Evolutionary conservation across 2,113 vertebrate species (phyloP), one percentile per base, ranked within the genome.

Genomic region (Dermatemys mawii): DNA sequence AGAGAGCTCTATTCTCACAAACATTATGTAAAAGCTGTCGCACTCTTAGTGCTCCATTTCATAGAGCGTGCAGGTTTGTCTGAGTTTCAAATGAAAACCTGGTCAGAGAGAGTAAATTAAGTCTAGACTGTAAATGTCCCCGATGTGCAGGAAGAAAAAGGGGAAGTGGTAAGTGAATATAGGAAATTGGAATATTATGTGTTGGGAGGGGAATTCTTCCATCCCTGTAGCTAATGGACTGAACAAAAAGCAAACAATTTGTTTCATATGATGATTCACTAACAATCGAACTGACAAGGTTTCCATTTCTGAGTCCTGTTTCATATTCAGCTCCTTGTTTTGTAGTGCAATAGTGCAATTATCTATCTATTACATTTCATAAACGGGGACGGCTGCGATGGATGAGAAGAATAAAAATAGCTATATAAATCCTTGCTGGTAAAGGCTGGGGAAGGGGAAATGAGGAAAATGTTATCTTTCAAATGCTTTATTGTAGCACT

Each of bases 221-320:
- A 97, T 98, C 95, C 96, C 95, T 95, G 94, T 81, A 95, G 95
- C 96, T 98, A 98, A 98, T 98, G 98, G 98, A 97, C 97, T 97
- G 98, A 98, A 94, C 96, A 97, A 95, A 98, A 98, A 98, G 96
- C 95, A 98, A 98, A 97, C 98, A 97, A 97, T 98, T 98, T 97
- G 97, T 97, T 98, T 98, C 97, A 79, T 98, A 94, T 97, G 96
- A 87, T 98, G 98, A 98, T 97, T 98, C 96, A 97, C 97, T 97
- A 98, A 97, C 91, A 95, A 92, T 97, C 94, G 95, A 95, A 96
- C 94, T 97, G 97, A 97, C 97, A 97, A 93, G 91, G 96, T 97
- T 98, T 98, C 97, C 96, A 97, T 95, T 97, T 97, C 96, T 88
- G 96, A 97, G 94, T 84, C 95, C 95, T 60, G 80, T 96, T 98